Percentiles rank a stretch among this genome's conserved stretches.
phyloP scores from a whole-genome alignment of 2,888 invertebrate genomes.

The Lacanobia wlatinum region DNA sequence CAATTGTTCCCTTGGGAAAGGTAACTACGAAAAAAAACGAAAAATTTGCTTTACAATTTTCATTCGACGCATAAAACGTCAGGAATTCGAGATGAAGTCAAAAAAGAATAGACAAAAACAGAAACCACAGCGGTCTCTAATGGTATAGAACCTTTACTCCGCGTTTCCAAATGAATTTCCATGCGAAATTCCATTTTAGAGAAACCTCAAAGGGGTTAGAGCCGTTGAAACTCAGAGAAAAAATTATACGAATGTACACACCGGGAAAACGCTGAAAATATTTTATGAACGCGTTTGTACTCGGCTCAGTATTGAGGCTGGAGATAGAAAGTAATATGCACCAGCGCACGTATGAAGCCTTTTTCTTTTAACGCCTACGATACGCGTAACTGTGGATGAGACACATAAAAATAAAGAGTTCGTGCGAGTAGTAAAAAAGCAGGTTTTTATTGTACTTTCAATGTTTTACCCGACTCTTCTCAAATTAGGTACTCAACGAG shows the following conservation, averaged over 20 bases:
- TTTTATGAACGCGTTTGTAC: conserved; percentile 66
- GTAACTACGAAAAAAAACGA: background rate
- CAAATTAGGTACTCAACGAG: background rate
- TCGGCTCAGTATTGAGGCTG: conserved; percentile 36
- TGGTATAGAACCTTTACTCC: conserved; percentile 36
- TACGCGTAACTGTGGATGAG: conserved; percentile 48
- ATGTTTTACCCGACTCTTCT: conserved; percentile 17
- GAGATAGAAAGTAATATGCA: conserved; percentile 46
- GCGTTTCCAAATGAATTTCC: conserved; percentile 57
- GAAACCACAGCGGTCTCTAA: conserved; percentile 43
- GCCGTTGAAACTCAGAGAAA: conserved; percentile 62
- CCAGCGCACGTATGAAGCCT: conserved; percentile 26
- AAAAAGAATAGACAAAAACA: conserved; percentile 34
- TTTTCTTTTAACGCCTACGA: conserved; percentile 50
- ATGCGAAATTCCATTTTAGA: conserved; percentile 62
- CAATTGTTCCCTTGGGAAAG: background rate
- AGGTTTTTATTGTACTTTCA: conserved; percentile 34
- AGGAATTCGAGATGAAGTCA: background rate
- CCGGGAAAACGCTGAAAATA: conserved; percentile 60
- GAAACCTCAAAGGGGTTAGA: conserved; percentile 67
- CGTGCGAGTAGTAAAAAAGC: conserved; percentile 44
- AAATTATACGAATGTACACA: conserved; percentile 58
- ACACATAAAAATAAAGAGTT: conserved; percentile 47
- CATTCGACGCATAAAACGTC: conserved; percentile 3
- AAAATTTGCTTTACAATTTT: conserved; percentile 8